These are phyloP conservation scores for Calyptomena viridis DNA, from an alignment of 2,113 vertebrate species.

Conservation along the genomic window DNA sequence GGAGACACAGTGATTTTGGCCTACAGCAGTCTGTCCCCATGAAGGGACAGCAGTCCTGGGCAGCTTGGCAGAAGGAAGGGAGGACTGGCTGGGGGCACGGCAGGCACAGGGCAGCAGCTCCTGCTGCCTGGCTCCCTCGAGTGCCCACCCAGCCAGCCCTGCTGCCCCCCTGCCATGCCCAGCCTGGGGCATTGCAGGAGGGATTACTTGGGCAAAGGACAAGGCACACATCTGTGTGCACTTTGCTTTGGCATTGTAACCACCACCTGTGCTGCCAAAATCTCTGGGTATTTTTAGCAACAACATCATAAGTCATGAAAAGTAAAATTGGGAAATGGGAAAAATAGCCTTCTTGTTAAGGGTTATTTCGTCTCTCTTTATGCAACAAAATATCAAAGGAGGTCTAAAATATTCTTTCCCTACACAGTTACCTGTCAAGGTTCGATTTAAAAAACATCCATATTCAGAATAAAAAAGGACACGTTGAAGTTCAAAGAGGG, in stretches of 20 bases:
- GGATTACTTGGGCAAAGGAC: neutral
- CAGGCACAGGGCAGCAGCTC: neutral
- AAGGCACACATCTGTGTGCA: fast-evolving
- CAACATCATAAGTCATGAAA: fast-evolving
- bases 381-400: neutral
- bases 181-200: fast-evolving
- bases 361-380: neutral
- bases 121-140: fast-evolving
- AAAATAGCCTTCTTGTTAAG: neutral
- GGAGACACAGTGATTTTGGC: fast-evolving
- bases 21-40: neutral
- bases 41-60: neutral
- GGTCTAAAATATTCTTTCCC: neutral
- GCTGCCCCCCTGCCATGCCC: neutral
- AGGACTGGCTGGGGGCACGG: fast-evolving
- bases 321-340: neutral
- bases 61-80: neutral
- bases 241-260: neutral
- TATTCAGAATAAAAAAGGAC: neutral
- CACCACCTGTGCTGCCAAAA: neutral
- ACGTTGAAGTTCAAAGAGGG: neutral
- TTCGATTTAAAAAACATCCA: neutral
- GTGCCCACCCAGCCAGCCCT: neutral
- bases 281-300: neutral
- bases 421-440: neutral